These are phyloP conservation scores for Rhagoletis pomonella DNA, from an alignment of 1,140 invertebrate species.

Conservation along the genomic window DNA sequence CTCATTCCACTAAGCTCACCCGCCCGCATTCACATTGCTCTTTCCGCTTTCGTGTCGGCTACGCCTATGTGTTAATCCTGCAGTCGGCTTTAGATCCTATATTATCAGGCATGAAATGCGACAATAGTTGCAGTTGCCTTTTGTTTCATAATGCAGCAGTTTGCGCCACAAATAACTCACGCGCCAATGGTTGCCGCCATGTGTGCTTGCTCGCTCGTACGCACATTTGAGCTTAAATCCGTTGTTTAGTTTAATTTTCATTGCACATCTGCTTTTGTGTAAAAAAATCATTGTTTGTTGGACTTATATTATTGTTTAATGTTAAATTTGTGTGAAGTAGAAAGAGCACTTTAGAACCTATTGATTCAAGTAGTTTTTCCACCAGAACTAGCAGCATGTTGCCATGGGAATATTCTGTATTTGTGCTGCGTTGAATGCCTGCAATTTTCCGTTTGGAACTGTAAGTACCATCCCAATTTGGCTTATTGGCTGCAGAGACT, in stretches of 20 bases:
- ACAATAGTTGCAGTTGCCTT: constrained; percentile 36
- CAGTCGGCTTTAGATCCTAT: constrained; percentile 14
- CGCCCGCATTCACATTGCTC: background rate
- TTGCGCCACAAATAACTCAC: background rate
- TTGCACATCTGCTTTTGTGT: background rate
- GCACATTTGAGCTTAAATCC: background rate
- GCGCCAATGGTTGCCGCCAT: background rate
- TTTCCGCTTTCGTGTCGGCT: background rate
- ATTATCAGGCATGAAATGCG: constrained; percentile 35
- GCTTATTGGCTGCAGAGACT: no score
- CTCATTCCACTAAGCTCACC: background rate
- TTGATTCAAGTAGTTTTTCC: no score
- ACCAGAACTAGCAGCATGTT: no score
- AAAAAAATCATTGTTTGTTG: constrained; percentile 5
- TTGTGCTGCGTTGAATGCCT: no score
- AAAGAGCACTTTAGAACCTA: no score
- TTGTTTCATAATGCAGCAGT: constrained; percentile 36
- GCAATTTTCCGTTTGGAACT: no score
- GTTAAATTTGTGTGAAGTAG: no score
- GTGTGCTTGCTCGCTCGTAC: background rate
- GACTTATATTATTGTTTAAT: no score
- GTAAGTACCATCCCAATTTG: no score
- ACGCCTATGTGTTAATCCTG: constrained; percentile 23
- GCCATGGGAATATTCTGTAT: no score
- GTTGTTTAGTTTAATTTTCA: constrained; percentile 5